Evolutionary conservation across 2,113 vertebrate species (phyloP), one percentile per base, ranked within the genome.

Genomic region (Platysteira castanea): DNA sequence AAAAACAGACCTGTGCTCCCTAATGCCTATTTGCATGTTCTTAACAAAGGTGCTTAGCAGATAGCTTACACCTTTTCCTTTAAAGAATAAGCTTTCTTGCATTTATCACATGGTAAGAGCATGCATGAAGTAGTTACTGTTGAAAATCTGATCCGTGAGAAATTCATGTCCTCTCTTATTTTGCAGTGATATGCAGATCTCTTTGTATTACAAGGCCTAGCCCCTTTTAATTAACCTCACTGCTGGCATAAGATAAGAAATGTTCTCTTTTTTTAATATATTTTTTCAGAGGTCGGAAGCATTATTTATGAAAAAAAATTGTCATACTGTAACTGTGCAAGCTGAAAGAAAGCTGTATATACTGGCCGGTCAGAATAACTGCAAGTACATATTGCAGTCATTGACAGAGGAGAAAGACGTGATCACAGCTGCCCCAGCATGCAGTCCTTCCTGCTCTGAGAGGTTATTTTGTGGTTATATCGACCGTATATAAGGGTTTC

Each of bases 401-500:
- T 24, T 81, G 74, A 9, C 53, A 85, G 49, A 28, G n/a, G 49
- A 76, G 53, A 75, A 85, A 39, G 63, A 73, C 4, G 3, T n/a
- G 37, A n/a, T 85, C 1, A 0, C 20, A 68, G 42, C 67, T 53
- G 37, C 53, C n/a, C 26, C 56, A 60, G 37, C 31, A 23, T 15
- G n/a, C 30, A 6, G 57, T 93, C 39, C 67, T 82, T 82, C 70
- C 33, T 83, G 65, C 69, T 82, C 17, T 89, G 17, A 63, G 59
- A 74, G 35, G 80, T 85, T 68, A 18, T 74, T 94, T 52, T 75
- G 53, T 79, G 37, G n/a, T 79, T 90, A 2, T 56, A 60, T 91
- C 0, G 0, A 31, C 53, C 0, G 0, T 64, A 7, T 47, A 10
- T 71, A 54, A 56, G 31, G 26, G 28, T 88, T 75, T 53, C n/a